Conservation (phyloP, 2,113 vertebrate species). For the Scatophagus argus region DNA sequence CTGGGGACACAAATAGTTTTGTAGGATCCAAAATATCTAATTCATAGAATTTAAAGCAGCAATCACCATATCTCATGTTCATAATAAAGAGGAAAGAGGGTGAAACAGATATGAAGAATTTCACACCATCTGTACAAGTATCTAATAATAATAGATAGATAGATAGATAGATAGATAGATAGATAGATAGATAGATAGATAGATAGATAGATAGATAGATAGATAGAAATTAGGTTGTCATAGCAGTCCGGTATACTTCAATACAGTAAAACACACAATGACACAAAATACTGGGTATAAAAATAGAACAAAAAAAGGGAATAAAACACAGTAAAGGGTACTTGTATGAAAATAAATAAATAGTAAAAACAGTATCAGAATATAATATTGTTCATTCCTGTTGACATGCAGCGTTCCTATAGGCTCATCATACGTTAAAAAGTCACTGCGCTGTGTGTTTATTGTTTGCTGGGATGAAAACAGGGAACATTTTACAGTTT, state of each 20-base stretch:
- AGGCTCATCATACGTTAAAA: not conserved
- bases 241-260: too few relatives aligned
- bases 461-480: not conserved
- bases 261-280: too few relatives aligned
- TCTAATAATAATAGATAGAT: too few relatives aligned
- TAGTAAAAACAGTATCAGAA: too few relatives aligned
- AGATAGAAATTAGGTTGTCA: too few relatives aligned
- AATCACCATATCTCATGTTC: not conserved
- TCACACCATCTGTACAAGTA: not conserved
- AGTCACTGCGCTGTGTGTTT: not conserved
- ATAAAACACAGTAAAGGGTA: too few relatives aligned
- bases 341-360: too few relatives aligned
- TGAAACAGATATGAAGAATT: not conserved
- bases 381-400: not conserved
- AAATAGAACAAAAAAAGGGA: too few relatives aligned
- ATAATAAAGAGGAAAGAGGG: not conserved
- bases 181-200: too few relatives aligned
- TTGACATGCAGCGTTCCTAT: not conserved
- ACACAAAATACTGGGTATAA: too few relatives aligned
- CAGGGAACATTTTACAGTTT: not conserved
- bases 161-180: too few relatives aligned
- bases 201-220: too few relatives aligned
- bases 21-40: not conserved
- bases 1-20: not conserved
- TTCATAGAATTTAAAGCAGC: not conserved